Percentiles rank a stretch among this genome's conserved stretches.
These are phyloP conservation scores for Pollenia labialis DNA, from an alignment of 2,888 invertebrate species.

Conservation along the genomic window DNA sequence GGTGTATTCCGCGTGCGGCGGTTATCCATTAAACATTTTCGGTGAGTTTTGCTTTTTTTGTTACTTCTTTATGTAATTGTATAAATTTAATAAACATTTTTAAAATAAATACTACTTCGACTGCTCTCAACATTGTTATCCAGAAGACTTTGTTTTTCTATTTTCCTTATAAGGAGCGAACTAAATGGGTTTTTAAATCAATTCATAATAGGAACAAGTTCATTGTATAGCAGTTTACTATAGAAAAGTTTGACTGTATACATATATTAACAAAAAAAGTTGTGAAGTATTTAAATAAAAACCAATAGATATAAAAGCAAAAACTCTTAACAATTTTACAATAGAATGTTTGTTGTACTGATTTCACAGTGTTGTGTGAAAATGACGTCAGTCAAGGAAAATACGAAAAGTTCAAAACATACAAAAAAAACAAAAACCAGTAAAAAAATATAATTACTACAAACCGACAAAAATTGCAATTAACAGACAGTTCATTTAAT, in stretches of 20 bases:
- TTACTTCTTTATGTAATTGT: too few species aligned
- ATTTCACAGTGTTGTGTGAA: slow-evolving; percentile 27
- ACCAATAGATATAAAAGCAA: slow-evolving; percentile 18
- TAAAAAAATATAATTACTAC: not conserved
- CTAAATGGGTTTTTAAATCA: too few species aligned
- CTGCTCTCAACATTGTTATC: not conserved
- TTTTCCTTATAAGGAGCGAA: too few species aligned
- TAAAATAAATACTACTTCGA: too few species aligned
- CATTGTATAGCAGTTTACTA: not conserved
- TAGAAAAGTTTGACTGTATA: not conserved
- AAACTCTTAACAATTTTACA: slow-evolving; percentile 23
- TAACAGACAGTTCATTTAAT: not conserved
- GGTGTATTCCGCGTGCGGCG: too few species aligned
- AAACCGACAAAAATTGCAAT: slow-evolving; percentile 23
- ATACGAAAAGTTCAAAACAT: slow-evolving; percentile 30
- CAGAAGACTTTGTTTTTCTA: not conserved
- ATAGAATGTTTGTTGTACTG: not conserved
- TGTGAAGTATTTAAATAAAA: slow-evolving; percentile 36
- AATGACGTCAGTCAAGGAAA: slow-evolving; percentile 47
- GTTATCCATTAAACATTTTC: too few species aligned
- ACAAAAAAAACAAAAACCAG: slow-evolving; percentile 15
- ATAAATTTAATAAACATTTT: too few species aligned
- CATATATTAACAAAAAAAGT: not conserved
- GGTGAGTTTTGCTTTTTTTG: too few species aligned
- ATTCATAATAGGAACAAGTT: too few species aligned